Conservation (phyloP, 2,113 vertebrate genomes). For the Reinhardtius hippoglossoides region DNA sequence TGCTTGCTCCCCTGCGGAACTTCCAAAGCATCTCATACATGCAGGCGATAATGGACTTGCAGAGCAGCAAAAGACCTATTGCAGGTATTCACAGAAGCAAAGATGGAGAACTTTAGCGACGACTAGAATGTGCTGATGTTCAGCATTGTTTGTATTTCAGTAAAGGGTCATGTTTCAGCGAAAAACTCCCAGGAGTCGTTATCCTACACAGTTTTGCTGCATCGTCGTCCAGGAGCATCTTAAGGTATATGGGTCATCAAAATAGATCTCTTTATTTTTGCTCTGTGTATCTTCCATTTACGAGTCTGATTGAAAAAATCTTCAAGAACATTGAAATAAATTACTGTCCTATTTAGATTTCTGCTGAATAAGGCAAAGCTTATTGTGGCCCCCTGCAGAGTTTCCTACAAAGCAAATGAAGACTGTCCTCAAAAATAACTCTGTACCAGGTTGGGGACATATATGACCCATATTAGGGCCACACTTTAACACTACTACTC, state of each 20-base stretch:
- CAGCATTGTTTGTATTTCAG: conserved; percentile 29
- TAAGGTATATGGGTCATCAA: background rate
- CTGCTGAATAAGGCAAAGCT: too few species aligned
- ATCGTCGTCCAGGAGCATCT: background rate
- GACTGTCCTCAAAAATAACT: too few species aligned
- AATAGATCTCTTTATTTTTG: background rate
- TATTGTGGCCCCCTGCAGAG: too few species aligned
- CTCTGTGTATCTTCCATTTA: background rate
- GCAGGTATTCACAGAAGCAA: conserved; percentile 22
- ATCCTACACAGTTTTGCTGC: background rate
- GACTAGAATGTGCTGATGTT: conserved; percentile 18
- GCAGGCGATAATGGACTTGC: conserved; percentile 56
- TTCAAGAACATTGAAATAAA: background rate
- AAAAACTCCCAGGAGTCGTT: background rate
- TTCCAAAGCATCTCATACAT: conserved; percentile 51
- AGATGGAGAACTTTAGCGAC: background rate
- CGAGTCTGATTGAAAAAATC: background rate
- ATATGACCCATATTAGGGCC: background rate
- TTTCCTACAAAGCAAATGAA: too few species aligned
- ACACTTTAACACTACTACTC: too few species aligned
- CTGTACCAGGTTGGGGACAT: too few species aligned
- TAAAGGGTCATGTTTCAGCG: background rate
- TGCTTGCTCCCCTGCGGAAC: conserved; percentile 29
- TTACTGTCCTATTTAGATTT: too few species aligned
- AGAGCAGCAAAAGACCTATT: conserved; percentile 23